Evolutionary conservation across 2,113 vertebrate genomes (phyloP).

Genomic region (Ctenomys sociabilis): DNA sequence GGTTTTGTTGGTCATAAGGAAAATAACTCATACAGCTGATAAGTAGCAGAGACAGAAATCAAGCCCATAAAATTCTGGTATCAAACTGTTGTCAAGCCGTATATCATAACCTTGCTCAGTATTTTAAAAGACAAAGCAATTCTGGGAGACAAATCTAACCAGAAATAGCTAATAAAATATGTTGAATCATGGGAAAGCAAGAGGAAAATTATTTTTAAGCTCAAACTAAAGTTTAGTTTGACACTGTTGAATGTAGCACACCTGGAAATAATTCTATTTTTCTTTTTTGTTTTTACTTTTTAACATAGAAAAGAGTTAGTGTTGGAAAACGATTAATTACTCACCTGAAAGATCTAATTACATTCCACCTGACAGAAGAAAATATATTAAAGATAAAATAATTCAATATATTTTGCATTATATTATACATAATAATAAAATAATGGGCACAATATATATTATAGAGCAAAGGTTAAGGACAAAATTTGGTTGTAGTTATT

Average conservation of each 20-base stretch:
- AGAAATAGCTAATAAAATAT: background rate
- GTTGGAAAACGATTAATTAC: background rate
- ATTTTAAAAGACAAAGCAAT: background rate
- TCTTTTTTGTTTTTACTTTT: background rate
- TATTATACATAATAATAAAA: background rate
- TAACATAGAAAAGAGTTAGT: background rate
- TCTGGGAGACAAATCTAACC: background rate
- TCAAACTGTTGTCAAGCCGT: background rate
- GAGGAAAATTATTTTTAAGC: background rate
- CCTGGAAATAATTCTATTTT: background rate
- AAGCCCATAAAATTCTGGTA: background rate
- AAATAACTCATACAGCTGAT: background rate
- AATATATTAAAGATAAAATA: background rate
- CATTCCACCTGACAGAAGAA: background rate
- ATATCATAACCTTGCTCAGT: background rate
- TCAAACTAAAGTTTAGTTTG: background rate
- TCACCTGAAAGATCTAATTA: slow-evolving; percentile 7
- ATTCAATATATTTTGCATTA: background rate
- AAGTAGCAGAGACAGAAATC: background rate
- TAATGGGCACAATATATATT: background rate
- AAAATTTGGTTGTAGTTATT: slow-evolving; percentile 6
- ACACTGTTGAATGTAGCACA: background rate
- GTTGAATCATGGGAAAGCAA: background rate
- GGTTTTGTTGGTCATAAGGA: background rate
- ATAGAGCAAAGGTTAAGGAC: background rate